phyloP scores from a whole-genome alignment of 2,113 vertebrate genomes.

The Zosterops borbonicus region DNA sequence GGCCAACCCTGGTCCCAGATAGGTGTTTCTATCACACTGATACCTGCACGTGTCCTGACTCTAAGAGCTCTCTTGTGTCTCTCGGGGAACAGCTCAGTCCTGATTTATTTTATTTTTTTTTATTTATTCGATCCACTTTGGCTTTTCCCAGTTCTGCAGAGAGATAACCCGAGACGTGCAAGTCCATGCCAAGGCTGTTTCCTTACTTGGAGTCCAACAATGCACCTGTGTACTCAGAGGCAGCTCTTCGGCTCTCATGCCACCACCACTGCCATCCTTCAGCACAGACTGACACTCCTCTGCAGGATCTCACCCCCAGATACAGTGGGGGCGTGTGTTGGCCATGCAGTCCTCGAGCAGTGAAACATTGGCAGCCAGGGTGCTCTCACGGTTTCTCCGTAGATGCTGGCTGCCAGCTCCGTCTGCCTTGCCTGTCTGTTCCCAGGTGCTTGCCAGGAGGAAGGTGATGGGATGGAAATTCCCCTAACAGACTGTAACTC shows the following conservation, averaged over 20 bases:
- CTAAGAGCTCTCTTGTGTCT: not conserved
- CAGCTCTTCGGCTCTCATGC: not conserved
- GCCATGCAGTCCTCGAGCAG: not conserved
- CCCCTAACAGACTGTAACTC: constrained; percentile 1
- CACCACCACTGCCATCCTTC: not conserved
- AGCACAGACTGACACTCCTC: not conserved
- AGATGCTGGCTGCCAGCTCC: not conserved
- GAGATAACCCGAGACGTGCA: accelerated
- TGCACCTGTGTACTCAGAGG: not conserved
- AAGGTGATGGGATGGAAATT: constrained; percentile 8
- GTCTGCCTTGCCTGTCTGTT: constrained; percentile 23
- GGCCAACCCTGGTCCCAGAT: not conserved
- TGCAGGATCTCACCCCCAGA: not conserved
- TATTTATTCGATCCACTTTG: not conserved
- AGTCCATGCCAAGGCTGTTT: not conserved
- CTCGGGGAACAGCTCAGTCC: not conserved
- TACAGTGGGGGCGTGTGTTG: not conserved
- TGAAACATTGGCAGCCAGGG: not conserved
- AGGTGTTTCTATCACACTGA: not conserved
- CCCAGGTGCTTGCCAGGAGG: not conserved
- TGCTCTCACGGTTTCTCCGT: not conserved
- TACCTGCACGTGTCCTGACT: not conserved
- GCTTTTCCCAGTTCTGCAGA: not conserved
- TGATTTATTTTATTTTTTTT: not conserved
- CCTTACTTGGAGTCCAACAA: not conserved